Base-by-base conservation (phyloP, 2,888 invertebrate genomes). In the Tromatobia lineatoria region DNA sequence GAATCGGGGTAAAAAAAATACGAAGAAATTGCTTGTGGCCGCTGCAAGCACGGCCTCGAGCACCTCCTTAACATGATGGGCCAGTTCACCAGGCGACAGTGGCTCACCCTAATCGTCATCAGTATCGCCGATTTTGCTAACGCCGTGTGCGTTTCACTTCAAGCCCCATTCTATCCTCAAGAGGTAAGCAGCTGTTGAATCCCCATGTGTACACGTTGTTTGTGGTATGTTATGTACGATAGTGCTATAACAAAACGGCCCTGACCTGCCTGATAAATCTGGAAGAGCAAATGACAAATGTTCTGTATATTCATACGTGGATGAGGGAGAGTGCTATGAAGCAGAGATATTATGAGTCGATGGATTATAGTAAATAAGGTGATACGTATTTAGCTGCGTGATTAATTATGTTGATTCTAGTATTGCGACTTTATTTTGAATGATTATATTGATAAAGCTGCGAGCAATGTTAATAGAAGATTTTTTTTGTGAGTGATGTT, bases 91-190 rank as follows among this genome's bases (percentile, higher is more conserved):
- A 95, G 95, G 90, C 94, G 97, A 90, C 97, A 98, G 94, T 97
- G 97, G 96, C 93, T 96, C 88, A 97, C 97, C 0, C 94, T 97
- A 61, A 94, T 97, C 52, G 96, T 97, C 67, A 97, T 98, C 91
- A 96, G 97, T 38, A 95, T 97, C 85, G 97, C 97, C 18, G 97
- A 98, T 94, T 97, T 98, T 93, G 97, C 97, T 90, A 97, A 97
- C 92, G 97, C 97, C 2, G 96, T 97, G 85, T 97, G 97, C 93
- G 97, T 98, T 1, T 97, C 97, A 0, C 94, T 98, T 1, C 97
- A 98, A 91, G 97, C 98, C 1, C 97, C 98, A 0, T 98, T 98
- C 93, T 98, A 97, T 92, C 98, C 98, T 0, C 95, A 95, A 90
- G 97, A 97, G 96, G 97, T 97, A 94, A 94, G 95, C 20, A 34